phyloP scores from a whole-genome alignment of 1,140 invertebrate species.

The Scaptomyza hsui region DNA sequence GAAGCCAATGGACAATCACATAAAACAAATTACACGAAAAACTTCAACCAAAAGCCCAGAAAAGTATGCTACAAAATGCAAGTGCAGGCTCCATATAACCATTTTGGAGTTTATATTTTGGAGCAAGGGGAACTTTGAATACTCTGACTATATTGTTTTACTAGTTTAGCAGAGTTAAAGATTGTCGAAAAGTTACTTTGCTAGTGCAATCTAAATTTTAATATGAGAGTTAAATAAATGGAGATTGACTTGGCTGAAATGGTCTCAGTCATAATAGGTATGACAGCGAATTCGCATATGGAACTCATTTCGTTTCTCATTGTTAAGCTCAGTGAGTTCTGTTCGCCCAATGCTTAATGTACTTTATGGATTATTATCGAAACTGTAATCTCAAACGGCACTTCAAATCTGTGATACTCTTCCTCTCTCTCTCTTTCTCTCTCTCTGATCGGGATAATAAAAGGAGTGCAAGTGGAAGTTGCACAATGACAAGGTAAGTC shows the following conservation, averaged over 20 bases:
- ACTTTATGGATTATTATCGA: neutral
- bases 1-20: conserved; percentile 79
- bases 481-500: conserved; percentile 71
- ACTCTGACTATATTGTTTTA: neutral
- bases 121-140: neutral
- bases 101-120: neutral
- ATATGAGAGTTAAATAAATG: too few species aligned
- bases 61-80: conserved; percentile 75
- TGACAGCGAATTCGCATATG: neutral
- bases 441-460: neutral
- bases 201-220: too few species aligned
- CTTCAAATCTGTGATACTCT: neutral
- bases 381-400: neutral
- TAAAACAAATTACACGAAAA: conserved; percentile 79
- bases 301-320: neutral
- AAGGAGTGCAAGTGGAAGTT: conserved; percentile 21
- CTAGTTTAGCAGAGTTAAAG: too few species aligned
- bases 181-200: neutral
- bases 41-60: conserved; percentile 72
- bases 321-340: too few species aligned
- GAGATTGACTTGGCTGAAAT: too few species aligned
- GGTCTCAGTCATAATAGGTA: neutral
- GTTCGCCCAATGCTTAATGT: neutral
- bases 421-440: too few species aligned
- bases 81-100: conserved; percentile 45